Evolutionary conservation across 1,140 invertebrate genomes (phyloP), one percentile per base, ranked within the genome.

Genomic region (Drosophila biarmipes): DNA sequence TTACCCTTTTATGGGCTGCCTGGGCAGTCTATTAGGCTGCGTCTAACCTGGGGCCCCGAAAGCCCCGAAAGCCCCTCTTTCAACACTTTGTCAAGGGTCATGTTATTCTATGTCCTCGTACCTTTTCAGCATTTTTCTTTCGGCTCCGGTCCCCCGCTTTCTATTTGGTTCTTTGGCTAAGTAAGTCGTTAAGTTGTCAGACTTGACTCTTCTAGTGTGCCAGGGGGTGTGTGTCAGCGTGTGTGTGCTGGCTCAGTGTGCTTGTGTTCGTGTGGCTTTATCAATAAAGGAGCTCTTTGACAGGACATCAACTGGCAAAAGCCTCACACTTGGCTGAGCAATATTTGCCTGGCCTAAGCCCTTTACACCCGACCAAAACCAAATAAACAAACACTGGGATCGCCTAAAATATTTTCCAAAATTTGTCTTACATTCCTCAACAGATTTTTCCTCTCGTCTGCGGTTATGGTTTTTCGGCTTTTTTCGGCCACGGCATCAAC

Each of bases 101-200:
- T 78, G 57, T 78, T 79, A 62, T 73, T 63, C 55, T 73, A 37
- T 64, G 68, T 68, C 52, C 56, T 54, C 51, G 66, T 73, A 78
- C 62, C 73, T 81, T 61, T 66, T 48, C 57, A 48, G 19, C 27
- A 24, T 52, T 69, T 69, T 38, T 51, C 35, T 17, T 14, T 14
- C 6, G 10, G 14, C 15, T 19, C 24, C 14, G 27, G 6, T 29
- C 14, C 11, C n/a, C 4, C 24, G 15, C 10, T 46, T 14, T 40
- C 21, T 66, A 29, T 73, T 63, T 64, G 19, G 31, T 43, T 57
- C 52, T 86, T 86, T 78, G 81, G 76, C 73, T 87, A 86, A 86
- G 69, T 86, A 86, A 86, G 82, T 87, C 74, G 78, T 86, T 87
- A 87, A 78, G 82, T 86, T 87, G 75, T 82, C 82, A 79, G 74